phyloP scores from a whole-genome alignment of 1,140 invertebrate genomes.

The Drosophila albomicans region DNA sequence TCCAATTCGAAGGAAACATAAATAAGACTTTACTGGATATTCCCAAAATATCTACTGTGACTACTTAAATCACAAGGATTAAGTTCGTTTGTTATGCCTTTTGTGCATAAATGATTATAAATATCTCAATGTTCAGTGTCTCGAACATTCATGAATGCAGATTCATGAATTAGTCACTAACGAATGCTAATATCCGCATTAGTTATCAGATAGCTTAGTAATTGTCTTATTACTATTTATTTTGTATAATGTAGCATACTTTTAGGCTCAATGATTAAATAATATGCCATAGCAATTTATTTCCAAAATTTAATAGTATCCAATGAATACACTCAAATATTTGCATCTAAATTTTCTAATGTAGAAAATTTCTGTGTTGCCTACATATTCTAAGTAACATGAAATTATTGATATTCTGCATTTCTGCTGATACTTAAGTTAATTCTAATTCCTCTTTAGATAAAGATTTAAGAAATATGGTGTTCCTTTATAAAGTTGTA shows the following conservation, averaged over 20 bases:
- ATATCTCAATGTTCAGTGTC: neutral
- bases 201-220: neutral
- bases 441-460: no score
- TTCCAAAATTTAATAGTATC: neutral
- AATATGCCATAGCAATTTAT: neutral
- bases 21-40: neutral
- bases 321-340: neutral
- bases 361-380: no score
- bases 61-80: slow-evolving; percentile 9
- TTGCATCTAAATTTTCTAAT: neutral
- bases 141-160: no score
- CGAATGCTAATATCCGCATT: neutral
- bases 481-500: no score
- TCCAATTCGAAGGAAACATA: neutral
- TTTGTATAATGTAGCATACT: neutral
- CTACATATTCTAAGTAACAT: no score
- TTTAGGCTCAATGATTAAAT: neutral
- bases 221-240: slow-evolving; percentile 1
- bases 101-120: neutral
- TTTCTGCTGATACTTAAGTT: no score
- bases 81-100: neutral
- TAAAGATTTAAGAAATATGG: no score
- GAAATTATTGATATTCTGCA: no score
- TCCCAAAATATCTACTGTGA: neutral
- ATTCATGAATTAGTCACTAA: slow-evolving; percentile 1